phyloP scores from a whole-genome alignment of 2,888 invertebrate species.

The Limenitis camilla region DNA sequence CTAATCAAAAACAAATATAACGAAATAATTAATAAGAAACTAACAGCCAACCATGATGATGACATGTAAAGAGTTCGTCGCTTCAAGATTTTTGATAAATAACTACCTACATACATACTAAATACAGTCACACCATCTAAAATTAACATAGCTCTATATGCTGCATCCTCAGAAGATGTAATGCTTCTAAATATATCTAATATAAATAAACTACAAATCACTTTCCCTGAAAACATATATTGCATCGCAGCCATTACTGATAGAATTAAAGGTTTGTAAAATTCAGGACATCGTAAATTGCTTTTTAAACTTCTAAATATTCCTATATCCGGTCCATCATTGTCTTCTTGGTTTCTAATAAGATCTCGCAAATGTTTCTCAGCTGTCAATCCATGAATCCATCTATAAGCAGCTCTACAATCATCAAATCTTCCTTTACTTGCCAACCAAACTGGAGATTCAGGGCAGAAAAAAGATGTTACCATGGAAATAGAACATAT shows the following conservation, averaged over 20 bases:
- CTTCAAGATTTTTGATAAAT: slow-evolving; percentile 24
- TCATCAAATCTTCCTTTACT: slow-evolving; percentile 41
- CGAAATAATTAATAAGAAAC: slow-evolving; percentile 42
- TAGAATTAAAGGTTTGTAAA: slow-evolving; percentile 38
- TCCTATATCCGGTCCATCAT: too few species aligned
- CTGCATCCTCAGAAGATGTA: slow-evolving; percentile 36
- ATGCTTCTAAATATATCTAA: slow-evolving; percentile 42
- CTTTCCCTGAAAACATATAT: slow-evolving; percentile 44
- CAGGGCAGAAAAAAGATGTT: slow-evolving; percentile 8
- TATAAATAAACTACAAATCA: slow-evolving; percentile 41
- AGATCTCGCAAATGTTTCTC: neutral
- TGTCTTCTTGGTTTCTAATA: neutral
- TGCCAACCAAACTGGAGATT: slow-evolving; percentile 41
- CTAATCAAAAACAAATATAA: slow-evolving; percentile 42
- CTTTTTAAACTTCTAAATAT: too few species aligned
- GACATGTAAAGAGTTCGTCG: slow-evolving; percentile 38
- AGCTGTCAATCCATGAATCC: slow-evolving; percentile 39
- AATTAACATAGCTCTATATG: slow-evolving; percentile 47
- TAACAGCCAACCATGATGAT: slow-evolving; percentile 37
- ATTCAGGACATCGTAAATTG: slow-evolving; percentile 34
- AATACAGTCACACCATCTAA: slow-evolving; percentile 47
- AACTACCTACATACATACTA: slow-evolving; percentile 30
- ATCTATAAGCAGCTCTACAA: slow-evolving; percentile 35
- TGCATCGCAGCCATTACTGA: slow-evolving; percentile 35
- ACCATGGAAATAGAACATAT: slow-evolving; percentile 4